These are phyloP conservation scores for Hippocampus abdominalis DNA, from an alignment of 2,113 vertebrate genomes.

Conservation along the genomic window DNA sequence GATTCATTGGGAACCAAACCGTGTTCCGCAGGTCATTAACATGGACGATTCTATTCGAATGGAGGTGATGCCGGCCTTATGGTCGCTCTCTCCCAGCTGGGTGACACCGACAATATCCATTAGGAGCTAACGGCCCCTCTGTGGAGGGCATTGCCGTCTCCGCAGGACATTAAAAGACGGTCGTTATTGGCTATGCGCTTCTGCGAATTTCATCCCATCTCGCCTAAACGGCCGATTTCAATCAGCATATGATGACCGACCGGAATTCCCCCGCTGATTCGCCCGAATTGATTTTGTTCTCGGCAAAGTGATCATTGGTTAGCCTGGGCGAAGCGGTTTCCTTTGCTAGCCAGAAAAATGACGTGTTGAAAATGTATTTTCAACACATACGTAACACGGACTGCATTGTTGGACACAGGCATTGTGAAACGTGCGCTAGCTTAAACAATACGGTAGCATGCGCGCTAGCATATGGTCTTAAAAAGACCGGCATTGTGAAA, in stretches of 20 bases:
- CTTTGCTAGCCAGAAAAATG: neutral
- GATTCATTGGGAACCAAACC: neutral
- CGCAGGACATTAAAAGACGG: conserved; percentile 43
- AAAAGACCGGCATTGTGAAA: no score
- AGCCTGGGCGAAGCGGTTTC: conserved; percentile 7
- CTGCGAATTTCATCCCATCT: conserved; percentile 34
- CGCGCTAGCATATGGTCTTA: no score
- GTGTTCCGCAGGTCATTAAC: conserved; percentile 16
- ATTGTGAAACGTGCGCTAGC: no score
- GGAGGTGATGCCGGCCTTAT: conserved; percentile 27
- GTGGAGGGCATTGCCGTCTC: conserved; percentile 39
- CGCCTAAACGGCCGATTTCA: conserved; percentile 40
- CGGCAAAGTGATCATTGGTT: conserved; percentile 22
- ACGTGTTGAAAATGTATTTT: no score
- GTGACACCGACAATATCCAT: conserved; percentile 49
- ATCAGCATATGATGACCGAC: conserved; percentile 28
- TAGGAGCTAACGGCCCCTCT: conserved; percentile 51
- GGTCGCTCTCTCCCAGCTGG: conserved; percentile 42
- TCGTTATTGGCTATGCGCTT: conserved; percentile 52
- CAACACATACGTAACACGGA: no score
- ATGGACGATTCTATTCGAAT: conserved; percentile 18
- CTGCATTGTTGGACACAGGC: no score
- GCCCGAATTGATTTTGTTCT: conserved; percentile 5
- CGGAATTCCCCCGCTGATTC: conserved; percentile 30
- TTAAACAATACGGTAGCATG: no score